phyloP scores from a whole-genome alignment of 2,797 vertebrate species.

The Liasis olivaceus region DNA sequence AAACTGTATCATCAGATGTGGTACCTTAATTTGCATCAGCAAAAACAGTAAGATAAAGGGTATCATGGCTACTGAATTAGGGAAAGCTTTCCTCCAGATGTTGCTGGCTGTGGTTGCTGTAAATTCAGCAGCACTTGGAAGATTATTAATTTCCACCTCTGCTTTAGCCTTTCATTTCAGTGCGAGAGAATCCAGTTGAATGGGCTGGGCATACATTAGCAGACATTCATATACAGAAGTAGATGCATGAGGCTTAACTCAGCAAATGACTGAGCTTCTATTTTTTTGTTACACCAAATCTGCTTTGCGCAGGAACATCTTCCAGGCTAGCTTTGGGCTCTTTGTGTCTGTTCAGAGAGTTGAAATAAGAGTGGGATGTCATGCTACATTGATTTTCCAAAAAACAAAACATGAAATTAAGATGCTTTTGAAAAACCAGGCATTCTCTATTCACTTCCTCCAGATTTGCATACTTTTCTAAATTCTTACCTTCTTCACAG shows the following conservation, averaged over 20 bases:
- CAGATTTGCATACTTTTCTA: neutral
- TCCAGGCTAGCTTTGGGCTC: neutral
- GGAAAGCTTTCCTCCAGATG: neutral
- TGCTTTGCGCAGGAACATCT: neutral
- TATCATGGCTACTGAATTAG: neutral
- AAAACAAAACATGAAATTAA: neutral
- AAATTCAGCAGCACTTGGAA: neutral
- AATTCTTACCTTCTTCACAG: slow-evolving; percentile 25
- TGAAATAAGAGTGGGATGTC: neutral
- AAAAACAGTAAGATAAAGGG: neutral
- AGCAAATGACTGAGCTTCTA: neutral
- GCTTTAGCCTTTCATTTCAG: too few species aligned
- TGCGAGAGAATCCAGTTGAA: too few species aligned
- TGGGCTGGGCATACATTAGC: neutral
- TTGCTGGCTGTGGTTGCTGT: neutral
- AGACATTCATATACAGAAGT: neutral
- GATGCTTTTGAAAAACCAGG: neutral
- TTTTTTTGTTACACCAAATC: neutral
- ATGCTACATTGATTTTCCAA: neutral
- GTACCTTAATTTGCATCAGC: neutral
- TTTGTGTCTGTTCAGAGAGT: neutral
- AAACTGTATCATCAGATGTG: neutral
- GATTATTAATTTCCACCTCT: neutral
- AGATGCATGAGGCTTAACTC: neutral
- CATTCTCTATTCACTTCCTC: slow-evolving; percentile 4